Percentiles rank a stretch among this genome's conserved stretches.
Evolutionary conservation across 1,140 invertebrate genomes (phyloP).

Genomic region (Drosophila yakuba): DNA sequence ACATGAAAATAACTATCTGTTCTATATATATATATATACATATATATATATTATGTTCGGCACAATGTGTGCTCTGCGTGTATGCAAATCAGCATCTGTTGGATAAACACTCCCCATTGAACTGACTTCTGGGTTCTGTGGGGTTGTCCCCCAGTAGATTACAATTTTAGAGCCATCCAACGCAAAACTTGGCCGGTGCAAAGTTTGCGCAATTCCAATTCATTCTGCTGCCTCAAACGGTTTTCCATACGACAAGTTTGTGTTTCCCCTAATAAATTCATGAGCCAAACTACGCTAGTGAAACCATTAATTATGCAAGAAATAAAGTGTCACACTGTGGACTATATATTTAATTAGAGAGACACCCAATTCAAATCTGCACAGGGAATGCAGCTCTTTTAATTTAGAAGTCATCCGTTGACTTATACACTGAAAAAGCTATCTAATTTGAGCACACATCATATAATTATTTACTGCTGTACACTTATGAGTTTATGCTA

Average conservation of each 20-base stretch:
- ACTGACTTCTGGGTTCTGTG: neutral
- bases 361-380: constrained; percentile 17
- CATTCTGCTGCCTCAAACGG: neutral
- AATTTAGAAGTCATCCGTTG: too few species aligned
- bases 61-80: constrained; percentile 20
- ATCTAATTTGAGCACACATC: too few species aligned
- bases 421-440: neutral
- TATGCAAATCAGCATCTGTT: constrained; percentile 50
- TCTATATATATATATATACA: neutral
- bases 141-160: constrained; percentile 26
- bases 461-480: too few species aligned
- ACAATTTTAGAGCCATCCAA: neutral
- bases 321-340: constrained; percentile 16
- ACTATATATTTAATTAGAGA: constrained; percentile 28
- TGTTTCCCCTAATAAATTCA: constrained; percentile 16
- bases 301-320: constrained; percentile 30
- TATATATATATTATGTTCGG: neutral
- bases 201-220: neutral
- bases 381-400: neutral
- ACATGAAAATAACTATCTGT: constrained; percentile 43
- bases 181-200: constrained; percentile 13
- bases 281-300: constrained; percentile 17
- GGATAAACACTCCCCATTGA: constrained; percentile 9
- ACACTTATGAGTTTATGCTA: too few species aligned
- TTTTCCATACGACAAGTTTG: neutral